Percentiles rank a stretch among this genome's conserved stretches.
phyloP scores from a whole-genome alignment of 2,113 vertebrate species.

The Chinchilla lanigera region DNA sequence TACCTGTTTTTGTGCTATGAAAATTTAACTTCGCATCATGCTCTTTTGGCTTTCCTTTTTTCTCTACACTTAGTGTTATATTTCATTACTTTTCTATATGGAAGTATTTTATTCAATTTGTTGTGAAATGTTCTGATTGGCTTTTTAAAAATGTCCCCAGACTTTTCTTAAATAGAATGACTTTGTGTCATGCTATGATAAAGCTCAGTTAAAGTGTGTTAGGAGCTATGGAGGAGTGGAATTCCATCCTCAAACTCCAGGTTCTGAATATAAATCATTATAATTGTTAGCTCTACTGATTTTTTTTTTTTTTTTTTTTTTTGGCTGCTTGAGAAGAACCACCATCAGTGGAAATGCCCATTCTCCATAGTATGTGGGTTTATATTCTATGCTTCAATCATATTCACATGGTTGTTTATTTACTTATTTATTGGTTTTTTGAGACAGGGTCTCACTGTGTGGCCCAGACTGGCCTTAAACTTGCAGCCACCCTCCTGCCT shows the following conservation, averaged over 20 bases:
- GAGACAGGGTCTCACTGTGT: neutral
- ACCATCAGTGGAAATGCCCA: neutral
- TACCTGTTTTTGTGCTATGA: constrained; percentile 29
- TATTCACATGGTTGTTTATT: neutral
- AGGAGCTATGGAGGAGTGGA: neutral
- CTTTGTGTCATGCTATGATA: neutral
- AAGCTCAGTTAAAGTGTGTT: neutral
- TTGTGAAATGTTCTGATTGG: constrained; percentile 39
- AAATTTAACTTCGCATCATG: constrained; percentile 12
- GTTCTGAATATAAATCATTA: neutral
- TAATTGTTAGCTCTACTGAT: neutral
- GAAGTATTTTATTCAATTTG: neutral
- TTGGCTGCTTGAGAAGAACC: neutral
- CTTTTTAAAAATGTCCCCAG: neutral
- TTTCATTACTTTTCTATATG: constrained; percentile 23
- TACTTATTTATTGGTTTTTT: neutral
- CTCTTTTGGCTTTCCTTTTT: constrained; percentile 12
- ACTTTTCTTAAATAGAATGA: neutral
- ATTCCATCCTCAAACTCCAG: neutral
- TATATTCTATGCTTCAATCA: neutral
- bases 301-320: neutral
- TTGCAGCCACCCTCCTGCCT: neutral
- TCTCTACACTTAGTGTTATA: neutral
- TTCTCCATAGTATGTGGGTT: neutral
- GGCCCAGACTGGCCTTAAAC: neutral